A percentile compares a stretch with the other conserved stretches of the same genome.
phyloP scores from a whole-genome alignment of 2,113 vertebrate genomes.

The Philantomba maxwellii region DNA sequence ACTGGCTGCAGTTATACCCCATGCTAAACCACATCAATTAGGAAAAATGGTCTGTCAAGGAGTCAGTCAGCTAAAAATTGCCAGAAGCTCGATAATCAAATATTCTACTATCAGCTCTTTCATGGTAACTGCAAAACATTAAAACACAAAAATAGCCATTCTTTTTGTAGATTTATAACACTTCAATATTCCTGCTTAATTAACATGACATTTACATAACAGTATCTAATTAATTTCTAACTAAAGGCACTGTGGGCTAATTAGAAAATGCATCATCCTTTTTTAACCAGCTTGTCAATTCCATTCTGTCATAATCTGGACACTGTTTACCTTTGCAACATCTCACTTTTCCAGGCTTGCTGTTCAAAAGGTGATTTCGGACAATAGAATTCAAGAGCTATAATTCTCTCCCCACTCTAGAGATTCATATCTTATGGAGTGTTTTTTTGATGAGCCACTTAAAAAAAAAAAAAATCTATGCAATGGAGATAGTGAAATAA shows the following conservation, averaged over 20 bases:
- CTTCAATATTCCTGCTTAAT: slow-evolving; percentile 76
- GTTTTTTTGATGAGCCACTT: background rate
- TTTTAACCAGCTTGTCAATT: slow-evolving; percentile 73
- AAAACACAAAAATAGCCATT: slow-evolving; percentile 64
- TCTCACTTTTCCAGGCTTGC: slow-evolving; percentile 15
- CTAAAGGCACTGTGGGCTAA: slow-evolving; percentile 69
- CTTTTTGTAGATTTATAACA: slow-evolving; percentile 70
- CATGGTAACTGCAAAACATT: slow-evolving; percentile 56
- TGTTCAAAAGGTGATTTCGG: background rate
- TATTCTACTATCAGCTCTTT: slow-evolving; percentile 52
- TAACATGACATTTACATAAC: slow-evolving; percentile 81
- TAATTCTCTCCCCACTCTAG: background rate
- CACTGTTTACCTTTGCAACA: slow-evolving; percentile 55
- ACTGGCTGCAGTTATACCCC: slow-evolving; percentile 19
- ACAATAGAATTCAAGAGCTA: background rate
- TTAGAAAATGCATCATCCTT: slow-evolving; percentile 73
- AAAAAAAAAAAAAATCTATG: background rate
- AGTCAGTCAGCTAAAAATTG: slow-evolving; percentile 59
- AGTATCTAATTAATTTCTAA: slow-evolving; percentile 77
- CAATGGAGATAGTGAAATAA: background rate
- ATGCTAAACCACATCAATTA: slow-evolving; percentile 52
- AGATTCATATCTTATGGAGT: background rate
- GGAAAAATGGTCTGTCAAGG: slow-evolving; percentile 64
- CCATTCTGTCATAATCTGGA: slow-evolving; percentile 54
- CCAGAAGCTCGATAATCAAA: slow-evolving; percentile 53